Evolutionary conservation across 2,113 vertebrate species (phyloP).

Genomic region (Carassius carassius): DNA sequence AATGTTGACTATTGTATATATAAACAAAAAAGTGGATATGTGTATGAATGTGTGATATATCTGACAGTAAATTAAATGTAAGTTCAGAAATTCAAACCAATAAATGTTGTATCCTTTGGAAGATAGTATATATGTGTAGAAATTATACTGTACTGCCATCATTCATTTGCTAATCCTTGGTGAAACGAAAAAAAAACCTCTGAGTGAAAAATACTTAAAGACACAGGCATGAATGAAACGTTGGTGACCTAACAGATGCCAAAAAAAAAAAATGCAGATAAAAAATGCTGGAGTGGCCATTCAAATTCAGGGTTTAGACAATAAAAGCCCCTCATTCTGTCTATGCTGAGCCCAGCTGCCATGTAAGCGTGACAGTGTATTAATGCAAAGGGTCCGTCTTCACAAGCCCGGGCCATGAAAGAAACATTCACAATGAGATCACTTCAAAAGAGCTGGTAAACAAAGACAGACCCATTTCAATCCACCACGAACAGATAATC

Average conservation of each 20-base stretch:
- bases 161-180: neutral
- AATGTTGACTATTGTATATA: too few species aligned
- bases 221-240: slow-evolving; percentile 15
- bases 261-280: slow-evolving; percentile 41
- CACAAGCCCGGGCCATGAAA: slow-evolving; percentile 70
- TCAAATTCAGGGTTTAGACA: slow-evolving; percentile 63
- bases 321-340: slow-evolving; percentile 32
- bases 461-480: slow-evolving; percentile 73
- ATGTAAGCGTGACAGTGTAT: slow-evolving; percentile 54
- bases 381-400: slow-evolving; percentile 47
- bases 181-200: neutral
- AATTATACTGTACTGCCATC: neutral
- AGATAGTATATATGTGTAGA: neutral
- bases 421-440: slow-evolving; percentile 71
- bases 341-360: slow-evolving; percentile 70
- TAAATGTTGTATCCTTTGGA: neutral
- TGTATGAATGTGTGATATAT: neutral
- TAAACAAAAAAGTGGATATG: neutral
- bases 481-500: slow-evolving; percentile 68
- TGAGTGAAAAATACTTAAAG: neutral
- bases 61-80: neutral
- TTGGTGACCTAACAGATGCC: slow-evolving; percentile 4
- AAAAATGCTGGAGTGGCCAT: slow-evolving; percentile 60
- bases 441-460: slow-evolving; percentile 79
- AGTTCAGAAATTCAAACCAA: neutral